Base-by-base conservation (phyloP, 2,888 invertebrate genomes). In the Lasiommata megera region DNA sequence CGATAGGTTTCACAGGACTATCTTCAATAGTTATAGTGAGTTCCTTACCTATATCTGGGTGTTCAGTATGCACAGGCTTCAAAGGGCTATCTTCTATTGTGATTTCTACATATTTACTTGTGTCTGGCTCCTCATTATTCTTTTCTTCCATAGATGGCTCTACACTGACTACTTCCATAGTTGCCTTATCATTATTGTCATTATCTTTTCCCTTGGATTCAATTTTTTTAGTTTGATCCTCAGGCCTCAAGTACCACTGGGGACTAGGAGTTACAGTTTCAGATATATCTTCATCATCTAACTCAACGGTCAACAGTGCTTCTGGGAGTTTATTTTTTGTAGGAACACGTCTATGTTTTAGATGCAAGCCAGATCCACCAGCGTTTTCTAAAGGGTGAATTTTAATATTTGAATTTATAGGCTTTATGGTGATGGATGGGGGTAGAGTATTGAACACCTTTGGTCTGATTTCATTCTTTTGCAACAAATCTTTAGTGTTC, bases 61-160 rank as follows among this genome's bases (percentile, higher is more conserved):
- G 70, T 61, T 79, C 80, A 18, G 58, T 65, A n/a, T 64, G 58
- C 8, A 63, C 31, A 55, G 80, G 76, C 68, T 88, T 88, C 3
- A 84, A 67, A 12, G 89, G 89, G 65, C 86, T 90, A 62, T 88
- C 88, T 64, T 91, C 90, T 67, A 91, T 89, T 29, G 79, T 84
- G 17, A 90, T 88, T 77, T 89, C 89, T 54, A 88, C 76, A 62
- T 74, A 75, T 3, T 74, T 73, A 1, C 60, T 53, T 23, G 58
- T 38, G 23, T 78, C 76, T 47, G 88, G 88, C 63, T 89, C 88
- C 64, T 71, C 76, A 67, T 88, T 88, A 65, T 89, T 88, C 60
- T 76, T 64, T 55, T 76, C 64, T 62, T 86, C 78, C 41, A 74
- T 48, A 36, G 48, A 60, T 12, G 43, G 38, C 12, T 46, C 41